phyloP scores from a whole-genome alignment of 2,797 vertebrate genomes.

The Alauda arvensis region DNA sequence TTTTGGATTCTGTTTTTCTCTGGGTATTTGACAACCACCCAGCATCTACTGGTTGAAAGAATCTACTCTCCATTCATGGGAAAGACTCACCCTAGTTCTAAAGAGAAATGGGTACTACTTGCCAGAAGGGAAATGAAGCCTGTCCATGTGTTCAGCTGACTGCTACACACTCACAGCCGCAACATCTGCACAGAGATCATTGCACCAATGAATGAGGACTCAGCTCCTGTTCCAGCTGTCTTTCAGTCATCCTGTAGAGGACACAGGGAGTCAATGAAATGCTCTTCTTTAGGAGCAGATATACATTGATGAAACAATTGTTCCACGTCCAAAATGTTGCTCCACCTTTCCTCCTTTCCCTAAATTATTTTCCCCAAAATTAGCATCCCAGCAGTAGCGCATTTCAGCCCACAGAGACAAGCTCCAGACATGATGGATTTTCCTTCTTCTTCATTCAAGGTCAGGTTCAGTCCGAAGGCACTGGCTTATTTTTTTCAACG shows the following conservation, averaged over 20 bases:
- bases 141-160: not conserved
- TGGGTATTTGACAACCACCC: not conserved
- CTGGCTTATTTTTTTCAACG: conserved; percentile 30
- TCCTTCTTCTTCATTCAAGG: conserved; percentile 30
- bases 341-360: not conserved
- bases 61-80: not conserved
- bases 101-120: not conserved
- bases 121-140: not conserved
- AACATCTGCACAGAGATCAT: not conserved
- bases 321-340: not conserved
- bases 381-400: not conserved
- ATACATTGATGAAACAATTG: not conserved
- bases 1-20: not conserved
- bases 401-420: not conserved
- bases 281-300: not conserved
- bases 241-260: not conserved
- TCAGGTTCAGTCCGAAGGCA: conserved; percentile 30
- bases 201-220: not conserved
- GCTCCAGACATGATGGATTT: not conserved
- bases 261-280: not conserved
- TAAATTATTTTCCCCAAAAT: not conserved
- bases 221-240: not conserved
- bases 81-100: not conserved
- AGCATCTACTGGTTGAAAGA: not conserved
- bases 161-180: not conserved